Evolutionary conservation across 2,797 vertebrate species (phyloP).

Genomic region (Poecilia gillii): DNA sequence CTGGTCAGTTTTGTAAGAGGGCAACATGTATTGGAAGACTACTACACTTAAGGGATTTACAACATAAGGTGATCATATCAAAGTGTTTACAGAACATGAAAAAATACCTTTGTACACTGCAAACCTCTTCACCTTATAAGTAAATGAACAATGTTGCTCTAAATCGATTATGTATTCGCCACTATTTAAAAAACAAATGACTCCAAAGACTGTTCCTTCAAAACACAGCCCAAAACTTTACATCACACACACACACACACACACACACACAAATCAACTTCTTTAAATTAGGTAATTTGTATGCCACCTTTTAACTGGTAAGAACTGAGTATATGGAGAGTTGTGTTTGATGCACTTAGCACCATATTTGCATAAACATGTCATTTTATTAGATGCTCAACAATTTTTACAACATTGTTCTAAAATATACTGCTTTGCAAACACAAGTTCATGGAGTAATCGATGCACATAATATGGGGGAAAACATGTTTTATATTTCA

Average conservation of each 20-base stretch:
- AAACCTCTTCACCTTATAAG: neutral
- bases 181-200: neutral
- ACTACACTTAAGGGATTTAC: neutral
- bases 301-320: neutral
- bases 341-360: neutral
- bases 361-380: neutral
- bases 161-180: too few relatives aligned
- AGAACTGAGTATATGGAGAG: neutral
- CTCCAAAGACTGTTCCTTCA: neutral
- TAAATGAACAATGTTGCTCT: neutral
- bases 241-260: too few relatives aligned
- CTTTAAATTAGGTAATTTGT: neutral
- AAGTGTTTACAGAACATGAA: neutral
- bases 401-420: neutral
- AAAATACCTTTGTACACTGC: neutral
- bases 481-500: neutral
- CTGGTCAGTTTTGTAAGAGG: neutral
- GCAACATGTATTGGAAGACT: neutral
- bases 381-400: neutral
- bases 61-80: neutral
- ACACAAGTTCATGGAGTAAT: slow-evolving; percentile 6
- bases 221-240: neutral
- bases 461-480: slow-evolving; percentile 1
- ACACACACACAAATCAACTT: neutral
- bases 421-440: neutral